A percentile compares a stretch with the other conserved stretches of the same genome.
Conservation (phyloP, 2,888 invertebrate species). For the Trachelus tabidus region DNA sequence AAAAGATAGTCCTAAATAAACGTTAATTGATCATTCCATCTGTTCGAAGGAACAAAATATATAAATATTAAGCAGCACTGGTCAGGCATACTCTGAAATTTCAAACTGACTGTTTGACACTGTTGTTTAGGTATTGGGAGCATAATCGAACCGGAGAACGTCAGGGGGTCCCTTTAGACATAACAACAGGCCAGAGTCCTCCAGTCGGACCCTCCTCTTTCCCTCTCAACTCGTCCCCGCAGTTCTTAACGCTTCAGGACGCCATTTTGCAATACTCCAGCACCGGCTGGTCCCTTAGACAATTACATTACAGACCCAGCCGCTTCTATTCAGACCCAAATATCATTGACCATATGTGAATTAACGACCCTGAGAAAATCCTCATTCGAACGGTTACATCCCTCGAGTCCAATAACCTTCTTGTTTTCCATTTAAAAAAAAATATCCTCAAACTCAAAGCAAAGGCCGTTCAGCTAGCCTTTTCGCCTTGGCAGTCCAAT, state of each 20-base stretch:
- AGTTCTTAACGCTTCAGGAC: neutral
- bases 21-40: neutral
- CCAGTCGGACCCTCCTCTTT: slow-evolving; percentile 10
- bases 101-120: slow-evolving; percentile 32
- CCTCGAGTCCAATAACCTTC: neutral
- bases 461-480: slow-evolving; percentile 7
- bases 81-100: neutral
- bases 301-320: neutral
- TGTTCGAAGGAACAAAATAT: neutral
- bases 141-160: slow-evolving; percentile 53
- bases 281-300: neutral
- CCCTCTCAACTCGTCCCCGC: neutral
- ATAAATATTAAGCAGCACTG: neutral
- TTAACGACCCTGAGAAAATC: neutral
- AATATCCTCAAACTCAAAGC: neutral
- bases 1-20: neutral
- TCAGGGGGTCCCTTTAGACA: slow-evolving; percentile 44
- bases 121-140: slow-evolving; percentile 40
- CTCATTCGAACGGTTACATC: neutral
- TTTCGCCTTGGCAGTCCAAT: slow-evolving; percentile 39
- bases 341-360: neutral
- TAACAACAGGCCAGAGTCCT: slow-evolving; percentile 46
- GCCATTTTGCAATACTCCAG: slow-evolving; percentile 5
- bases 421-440: no score
- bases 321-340: neutral